phyloP scores from a whole-genome alignment of 2,797 vertebrate genomes.

The Poecile montanus region DNA sequence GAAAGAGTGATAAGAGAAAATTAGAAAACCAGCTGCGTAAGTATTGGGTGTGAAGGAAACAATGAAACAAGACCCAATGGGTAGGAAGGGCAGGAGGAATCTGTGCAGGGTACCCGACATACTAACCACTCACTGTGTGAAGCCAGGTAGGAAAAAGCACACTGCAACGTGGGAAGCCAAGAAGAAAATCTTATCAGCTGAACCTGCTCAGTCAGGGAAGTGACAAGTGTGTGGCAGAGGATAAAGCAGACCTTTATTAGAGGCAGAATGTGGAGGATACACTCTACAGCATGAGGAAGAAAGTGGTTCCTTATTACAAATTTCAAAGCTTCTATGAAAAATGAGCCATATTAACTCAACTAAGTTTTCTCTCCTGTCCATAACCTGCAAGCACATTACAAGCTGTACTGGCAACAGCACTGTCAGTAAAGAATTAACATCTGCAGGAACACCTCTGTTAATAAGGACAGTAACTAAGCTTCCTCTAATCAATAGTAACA shows the following conservation, averaged over 20 bases:
- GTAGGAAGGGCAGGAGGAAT: not conserved
- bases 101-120: not conserved
- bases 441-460: not conserved
- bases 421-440: not conserved
- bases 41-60: rapidly evolving
- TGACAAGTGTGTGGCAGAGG: not conserved
- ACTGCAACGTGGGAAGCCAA: not conserved
- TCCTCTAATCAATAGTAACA: not conserved
- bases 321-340: not conserved
- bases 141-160: not conserved
- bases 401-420: not conserved
- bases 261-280: not conserved
- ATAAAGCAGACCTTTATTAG: not conserved
- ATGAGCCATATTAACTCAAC: not conserved
- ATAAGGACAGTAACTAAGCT: not conserved
- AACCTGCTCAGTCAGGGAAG: not conserved
- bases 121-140: not conserved
- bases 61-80: not conserved
- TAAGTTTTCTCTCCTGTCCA: not conserved
- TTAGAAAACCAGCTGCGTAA: not conserved
- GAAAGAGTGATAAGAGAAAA: not conserved
- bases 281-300: not conserved
- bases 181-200: not conserved
- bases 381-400: not conserved
- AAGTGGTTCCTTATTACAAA: not conserved